Base-by-base conservation (phyloP, 2,113 vertebrate genomes). In the Miniopterus natalensis region DNA sequence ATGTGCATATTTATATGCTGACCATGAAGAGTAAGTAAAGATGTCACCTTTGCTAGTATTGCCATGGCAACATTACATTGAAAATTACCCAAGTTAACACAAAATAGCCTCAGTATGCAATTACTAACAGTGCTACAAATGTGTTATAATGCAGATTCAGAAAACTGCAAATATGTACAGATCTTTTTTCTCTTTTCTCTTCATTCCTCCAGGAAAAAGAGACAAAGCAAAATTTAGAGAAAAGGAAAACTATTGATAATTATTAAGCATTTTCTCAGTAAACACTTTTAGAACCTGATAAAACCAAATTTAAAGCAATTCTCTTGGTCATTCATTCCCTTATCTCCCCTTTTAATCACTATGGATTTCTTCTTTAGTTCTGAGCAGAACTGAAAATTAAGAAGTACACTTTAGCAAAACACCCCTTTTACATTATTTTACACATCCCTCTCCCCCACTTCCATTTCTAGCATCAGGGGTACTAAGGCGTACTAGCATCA, bases 51-150 rank as follows among this genome's bases (percentile, higher is more conserved):
- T 90, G 31, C 8, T 79, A 57, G 17, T 87, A 31, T 95, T 90
- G 45, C 85, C 25, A 94, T 94, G 65, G 70, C 18, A 79, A 73
- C 61, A 57, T 49, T 84, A 57, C 42, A 95, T 75, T 90, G 91
- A 84, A 94, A 90, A 80, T 75, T 47, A 45, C 47, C 20, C 51
- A 77, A 65, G 27, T 74, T 65, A 84, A 92, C 95, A 79, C 4
- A 53, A 61, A 95, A 89, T 71, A 87, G 59, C 0, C 27, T 90
- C 1, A 65, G 36, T 75, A 75, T 8, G 45, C 47, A 61, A 83
- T 96, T 85, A 94, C n/a, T 75, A 77, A 36, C 29, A 55, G 11
- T 73, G 20, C 5, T 89, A 66, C 23, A 84, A 77, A 77, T 75
- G 36, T 70, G 42, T 68, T 49, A 87, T 40, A 80, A 95, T 40